phyloP scores from a whole-genome alignment of 2,113 vertebrate genomes.

The Periophthalmodon schlosseri region DNA sequence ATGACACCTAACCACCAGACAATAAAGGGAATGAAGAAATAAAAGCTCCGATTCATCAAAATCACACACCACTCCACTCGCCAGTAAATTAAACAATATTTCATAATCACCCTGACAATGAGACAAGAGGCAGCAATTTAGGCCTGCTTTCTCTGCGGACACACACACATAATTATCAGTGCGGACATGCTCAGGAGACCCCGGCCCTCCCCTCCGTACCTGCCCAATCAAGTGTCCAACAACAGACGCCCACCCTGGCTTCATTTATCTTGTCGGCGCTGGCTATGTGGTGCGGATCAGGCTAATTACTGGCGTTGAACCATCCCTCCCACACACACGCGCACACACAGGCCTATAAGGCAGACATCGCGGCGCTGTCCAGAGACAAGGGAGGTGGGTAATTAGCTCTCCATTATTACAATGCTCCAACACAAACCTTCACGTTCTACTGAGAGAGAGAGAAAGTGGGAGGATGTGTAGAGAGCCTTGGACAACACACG shows the following conservation, averaged over 20 bases:
- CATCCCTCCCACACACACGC: conserved; percentile 80
- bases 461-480: conserved; percentile 35
- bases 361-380: conserved; percentile 86
- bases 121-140: conserved; percentile 87
- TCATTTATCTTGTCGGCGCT: conserved; percentile 96
- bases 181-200: conserved; percentile 91
- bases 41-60: conserved; percentile 88
- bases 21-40: conserved; percentile 84
- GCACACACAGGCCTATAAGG: conserved; percentile 75
- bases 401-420: conserved; percentile 87
- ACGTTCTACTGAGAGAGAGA: conserved; percentile 22
- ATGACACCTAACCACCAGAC: conserved; percentile 71
- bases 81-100: conserved; percentile 89
- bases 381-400: conserved; percentile 82
- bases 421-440: conserved; percentile 38
- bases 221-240: conserved; percentile 86
- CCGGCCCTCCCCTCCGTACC: conserved; percentile 82
- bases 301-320: conserved; percentile 73
- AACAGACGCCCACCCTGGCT: conserved; percentile 89
- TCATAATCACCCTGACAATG: conserved; percentile 88
- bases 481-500: conserved; percentile 37
- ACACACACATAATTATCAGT: conserved; percentile 88
- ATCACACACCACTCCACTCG: conserved; percentile 76
- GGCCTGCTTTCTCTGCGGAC: conserved; percentile 81
- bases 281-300: conserved; percentile 69